phyloP scores from a whole-genome alignment of 2,888 invertebrate genomes.

The Mycalesis mineus region DNA sequence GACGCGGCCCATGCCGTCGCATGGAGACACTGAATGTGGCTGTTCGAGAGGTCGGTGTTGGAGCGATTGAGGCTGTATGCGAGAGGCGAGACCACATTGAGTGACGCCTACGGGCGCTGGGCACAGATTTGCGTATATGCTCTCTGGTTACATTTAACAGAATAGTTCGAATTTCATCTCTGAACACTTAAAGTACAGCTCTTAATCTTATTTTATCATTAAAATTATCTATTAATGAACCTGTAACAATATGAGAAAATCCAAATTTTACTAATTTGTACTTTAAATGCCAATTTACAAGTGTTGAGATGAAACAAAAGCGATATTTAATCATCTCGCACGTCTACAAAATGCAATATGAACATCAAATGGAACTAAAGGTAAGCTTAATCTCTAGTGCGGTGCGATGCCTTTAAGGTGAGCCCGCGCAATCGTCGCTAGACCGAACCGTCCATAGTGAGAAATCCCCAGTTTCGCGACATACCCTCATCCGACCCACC shows the following conservation, averaged over 20 bases:
- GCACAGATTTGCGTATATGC: constrained; percentile 53
- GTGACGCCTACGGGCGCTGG: constrained; percentile 45
- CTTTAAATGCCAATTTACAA: constrained; percentile 77
- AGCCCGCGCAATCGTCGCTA: constrained; percentile 66
- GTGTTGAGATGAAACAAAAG: constrained; percentile 70
- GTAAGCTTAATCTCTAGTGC: constrained; percentile 72
- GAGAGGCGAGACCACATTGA: constrained; percentile 36
- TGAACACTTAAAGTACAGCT: constrained; percentile 79
- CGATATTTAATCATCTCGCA: constrained; percentile 64
- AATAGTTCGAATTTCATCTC: constrained; percentile 68
- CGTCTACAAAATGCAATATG: constrained; percentile 64
- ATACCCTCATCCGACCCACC: constrained; percentile 72
- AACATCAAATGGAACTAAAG: constrained; percentile 58
- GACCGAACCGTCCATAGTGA: constrained; percentile 75
- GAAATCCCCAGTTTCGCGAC: constrained; percentile 76
- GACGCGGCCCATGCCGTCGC: constrained; percentile 42
- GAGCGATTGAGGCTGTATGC: neutral
- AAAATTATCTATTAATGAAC: constrained; percentile 76
- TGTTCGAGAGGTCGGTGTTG: constrained; percentile 7
- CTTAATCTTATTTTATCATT: constrained; percentile 72
- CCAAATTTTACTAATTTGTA: constrained; percentile 78
- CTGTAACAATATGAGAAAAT: constrained; percentile 78
- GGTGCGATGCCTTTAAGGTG: constrained; percentile 78
- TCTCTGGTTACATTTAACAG: constrained; percentile 64
- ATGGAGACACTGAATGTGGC: constrained; percentile 45